A percentile compares a stretch with the other conserved stretches of the same genome.
These are phyloP conservation scores for Cephus sareptanus DNA, from an alignment of 2,888 invertebrate genomes.

Conservation along the genomic window DNA sequence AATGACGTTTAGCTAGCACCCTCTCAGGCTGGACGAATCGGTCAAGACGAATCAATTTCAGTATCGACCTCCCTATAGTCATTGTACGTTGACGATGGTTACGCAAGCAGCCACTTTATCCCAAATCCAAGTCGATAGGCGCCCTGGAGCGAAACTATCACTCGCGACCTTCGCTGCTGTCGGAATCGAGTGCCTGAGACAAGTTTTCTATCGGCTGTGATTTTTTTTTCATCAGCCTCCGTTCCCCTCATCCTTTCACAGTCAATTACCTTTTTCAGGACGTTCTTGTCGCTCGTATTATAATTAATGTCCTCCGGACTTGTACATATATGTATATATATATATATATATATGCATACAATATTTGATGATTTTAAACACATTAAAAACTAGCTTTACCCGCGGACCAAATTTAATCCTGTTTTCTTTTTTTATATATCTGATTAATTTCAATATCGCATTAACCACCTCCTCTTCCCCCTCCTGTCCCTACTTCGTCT, in stretches of 20 bases:
- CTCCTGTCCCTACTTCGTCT: not conserved
- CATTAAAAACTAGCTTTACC: not conserved
- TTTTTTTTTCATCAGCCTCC: not conserved
- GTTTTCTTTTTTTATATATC: not conserved
- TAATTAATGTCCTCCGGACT: slow-evolving; percentile 5
- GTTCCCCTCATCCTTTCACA: not conserved
- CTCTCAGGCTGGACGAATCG: not conserved
- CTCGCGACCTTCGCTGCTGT: not conserved
- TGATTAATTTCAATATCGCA: slow-evolving; percentile 21
- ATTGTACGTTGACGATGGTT: not conserved
- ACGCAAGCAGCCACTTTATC: not conserved
- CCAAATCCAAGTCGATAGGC: not conserved
- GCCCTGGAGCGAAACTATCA: not conserved
- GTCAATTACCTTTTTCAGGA: not conserved
- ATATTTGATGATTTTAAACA: not conserved
- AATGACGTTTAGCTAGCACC: not conserved
- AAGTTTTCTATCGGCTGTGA: not conserved
- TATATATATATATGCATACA: not conserved
- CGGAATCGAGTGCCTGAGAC: not conserved
- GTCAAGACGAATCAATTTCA: not conserved
- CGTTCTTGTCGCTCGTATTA: not conserved
- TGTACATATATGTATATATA: not conserved
- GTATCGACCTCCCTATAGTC: not conserved
- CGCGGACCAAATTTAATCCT: not conserved
- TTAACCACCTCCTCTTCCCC: not conserved